Base-by-base conservation (phyloP, 2,113 vertebrate genomes). In the Vidua chalybeata region DNA sequence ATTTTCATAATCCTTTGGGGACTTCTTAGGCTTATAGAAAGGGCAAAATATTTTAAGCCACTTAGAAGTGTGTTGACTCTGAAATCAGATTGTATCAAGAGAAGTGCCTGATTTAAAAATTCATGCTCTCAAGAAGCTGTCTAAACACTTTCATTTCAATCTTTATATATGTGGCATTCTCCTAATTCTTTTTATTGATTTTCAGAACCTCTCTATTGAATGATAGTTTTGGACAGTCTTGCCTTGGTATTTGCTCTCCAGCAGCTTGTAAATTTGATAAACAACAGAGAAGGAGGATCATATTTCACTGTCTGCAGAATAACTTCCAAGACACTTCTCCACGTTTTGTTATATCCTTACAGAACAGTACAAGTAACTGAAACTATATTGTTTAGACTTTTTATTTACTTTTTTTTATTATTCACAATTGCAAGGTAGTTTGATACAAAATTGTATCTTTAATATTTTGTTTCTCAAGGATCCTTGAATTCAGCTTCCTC, bases 21-120 rank as follows among this genome's bases (percentile, higher is more conserved):
- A 75, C 54, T 94, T 89, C 69, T 91, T 55, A 81, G 46, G 56
- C 37, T 75, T 93, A 56, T 30, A 51, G 78, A 91, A 95, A 91
- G 75, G 55, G 63, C 74, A 93, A 94, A 87, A 62, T 83, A 88
- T 91, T 95, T 91, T 82, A 93, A 94, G 78, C 41, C 67, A 85
- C 55, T 95, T 59, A 67, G 28, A 89, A 95, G 4, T 31, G 39
- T 80, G 63, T 55, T 90, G 71, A 85, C 78, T 76, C 54, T 63
- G 51, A 87, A 94, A 94, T 87, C 75, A 91, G 71, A 95, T 72
- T 68, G 37, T 43, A 82, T 23, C 33, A 89, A 72, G 58, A 82
- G 48, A 85, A 31, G 45, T 37, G 15, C 5, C 43, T 76, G 59
- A 77, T 94, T 91, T 89, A 66, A 95, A 93, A 90, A 89, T 78